These are phyloP conservation scores for Rattus rattus DNA, from an alignment of 2,113 vertebrate species.

Conservation along the genomic window DNA sequence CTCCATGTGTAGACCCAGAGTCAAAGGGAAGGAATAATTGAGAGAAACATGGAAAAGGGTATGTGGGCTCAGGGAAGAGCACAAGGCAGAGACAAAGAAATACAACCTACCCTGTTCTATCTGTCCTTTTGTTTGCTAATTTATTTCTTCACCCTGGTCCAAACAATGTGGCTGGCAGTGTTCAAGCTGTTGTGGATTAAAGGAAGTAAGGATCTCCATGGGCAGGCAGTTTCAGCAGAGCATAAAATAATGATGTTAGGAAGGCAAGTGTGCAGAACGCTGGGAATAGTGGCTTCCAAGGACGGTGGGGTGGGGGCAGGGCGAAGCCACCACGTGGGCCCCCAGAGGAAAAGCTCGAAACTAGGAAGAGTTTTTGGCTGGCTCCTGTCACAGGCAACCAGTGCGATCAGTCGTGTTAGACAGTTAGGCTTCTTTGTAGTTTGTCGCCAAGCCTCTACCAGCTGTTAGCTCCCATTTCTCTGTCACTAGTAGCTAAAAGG, in stretches of 20 bases:
- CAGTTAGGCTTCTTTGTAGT: background rate
- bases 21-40: background rate
- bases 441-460: background rate
- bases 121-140: slow-evolving; percentile 30
- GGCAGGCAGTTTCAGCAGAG: slow-evolving; percentile 24
- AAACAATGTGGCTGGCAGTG: background rate
- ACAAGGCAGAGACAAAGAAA: background rate
- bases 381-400: background rate
- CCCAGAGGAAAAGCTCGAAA: slow-evolving; percentile 18
- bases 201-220: background rate
- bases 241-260: background rate
- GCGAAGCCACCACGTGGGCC: background rate
- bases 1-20: background rate
- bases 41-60: background rate
- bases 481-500: background rate
- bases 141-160: background rate
- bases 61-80: background rate
- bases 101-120: background rate
- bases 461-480: slow-evolving; percentile 20
- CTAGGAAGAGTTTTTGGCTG: background rate
- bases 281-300: slow-evolving; percentile 11
- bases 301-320: background rate
- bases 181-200: background rate
- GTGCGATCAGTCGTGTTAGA: background rate
- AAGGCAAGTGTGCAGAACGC: background rate